A percentile compares a stretch with the other conserved stretches of the same genome.
phyloP scores from a whole-genome alignment of 2,888 invertebrate genomes.

The Psococerastis gibbosa region DNA sequence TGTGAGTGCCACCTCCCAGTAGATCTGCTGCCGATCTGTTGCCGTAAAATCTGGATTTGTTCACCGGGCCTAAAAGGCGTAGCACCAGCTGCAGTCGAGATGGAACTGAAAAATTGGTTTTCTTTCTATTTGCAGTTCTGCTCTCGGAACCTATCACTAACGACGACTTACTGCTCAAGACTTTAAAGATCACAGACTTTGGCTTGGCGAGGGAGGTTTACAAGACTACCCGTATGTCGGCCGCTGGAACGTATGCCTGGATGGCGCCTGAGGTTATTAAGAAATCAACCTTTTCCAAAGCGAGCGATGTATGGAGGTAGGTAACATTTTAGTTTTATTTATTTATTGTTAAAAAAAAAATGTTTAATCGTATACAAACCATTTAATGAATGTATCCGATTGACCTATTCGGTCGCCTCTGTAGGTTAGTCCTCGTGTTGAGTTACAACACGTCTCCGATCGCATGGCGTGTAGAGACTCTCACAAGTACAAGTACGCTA shows the following conservation, averaged over 20 bases:
- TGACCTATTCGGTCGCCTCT: too few species aligned
- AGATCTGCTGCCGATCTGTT: too few species aligned
- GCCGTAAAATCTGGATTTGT: too few species aligned
- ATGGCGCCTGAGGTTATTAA: slow-evolving; percentile 97
- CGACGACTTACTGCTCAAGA: slow-evolving; percentile 73
- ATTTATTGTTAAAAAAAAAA: not conserved
- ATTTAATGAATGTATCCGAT: too few species aligned
- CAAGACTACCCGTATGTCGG: slow-evolving; percentile 92
- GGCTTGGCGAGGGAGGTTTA: slow-evolving; percentile 89
- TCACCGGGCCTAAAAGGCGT: too few species aligned
- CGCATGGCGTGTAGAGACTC: too few species aligned
- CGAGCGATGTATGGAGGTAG: slow-evolving; percentile 89
- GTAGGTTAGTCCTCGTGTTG: too few species aligned
- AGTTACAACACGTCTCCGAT: too few species aligned
- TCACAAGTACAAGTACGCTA: too few species aligned
- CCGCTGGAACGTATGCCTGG: slow-evolving; percentile 97
- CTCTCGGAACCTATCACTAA: slow-evolving; percentile 67
- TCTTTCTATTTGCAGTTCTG: slow-evolving; percentile 40
- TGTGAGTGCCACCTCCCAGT: too few species aligned
- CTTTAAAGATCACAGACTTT: slow-evolving; percentile 93
- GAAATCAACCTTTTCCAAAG: slow-evolving; percentile 73
- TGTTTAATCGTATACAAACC: not conserved
- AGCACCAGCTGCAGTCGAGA: too few species aligned
- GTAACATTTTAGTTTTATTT: slow-evolving; percentile 14
- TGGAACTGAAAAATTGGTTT: too few species aligned